Base-by-base conservation (phyloP, 2,888 invertebrate genomes). In the Ochropleura plecta region DNA sequence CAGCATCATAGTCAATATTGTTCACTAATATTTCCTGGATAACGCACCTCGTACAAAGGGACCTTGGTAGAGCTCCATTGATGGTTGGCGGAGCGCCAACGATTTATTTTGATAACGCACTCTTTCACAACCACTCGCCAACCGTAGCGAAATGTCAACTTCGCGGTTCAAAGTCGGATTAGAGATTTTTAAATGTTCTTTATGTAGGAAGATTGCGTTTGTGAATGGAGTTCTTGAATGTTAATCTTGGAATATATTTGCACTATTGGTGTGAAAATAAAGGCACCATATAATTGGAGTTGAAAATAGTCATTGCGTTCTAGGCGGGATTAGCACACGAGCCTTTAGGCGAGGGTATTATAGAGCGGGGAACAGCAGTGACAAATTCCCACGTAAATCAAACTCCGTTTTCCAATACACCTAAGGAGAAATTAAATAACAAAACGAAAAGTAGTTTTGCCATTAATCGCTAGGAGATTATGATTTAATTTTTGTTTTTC, bases 21-120 rank as follows among this genome's bases (percentile, higher is more conserved):
- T 63, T 30, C 57, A 65, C 44, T 53, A 70, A 78, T 79, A 76
- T 84, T 83, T 86, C 82, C 82, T 82, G 81, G 67, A 81, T 53
- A 82, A 16, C 48, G 60, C 68, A 18, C 9, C 49, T 48, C 65
- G 71, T 73, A 68, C 75, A 48, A 51, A 49, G 69, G 77, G 89
- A 90, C 91, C 92, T 92, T 92, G 91, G 86, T 85, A 70, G 69
- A 64, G 57, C 85, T 83, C 82, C 87, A 85, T 86, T 81, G 83
- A 83, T 76, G 73, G 73, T 81, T 93, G 93, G 93, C 93, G 73
- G 8, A 18, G 20, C 62, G 86, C 92, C 92, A 91, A 73, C 55
- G 78, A 86, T 87, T 88, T 92, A 92, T 92, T 91, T 91, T 82
- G 85, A 91, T 84, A 73, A 60, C 84, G 77, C 88, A 82, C 83